Evolutionary conservation across 1,140 invertebrate genomes (phyloP).

Genomic region (Drosophila arizonae): DNA sequence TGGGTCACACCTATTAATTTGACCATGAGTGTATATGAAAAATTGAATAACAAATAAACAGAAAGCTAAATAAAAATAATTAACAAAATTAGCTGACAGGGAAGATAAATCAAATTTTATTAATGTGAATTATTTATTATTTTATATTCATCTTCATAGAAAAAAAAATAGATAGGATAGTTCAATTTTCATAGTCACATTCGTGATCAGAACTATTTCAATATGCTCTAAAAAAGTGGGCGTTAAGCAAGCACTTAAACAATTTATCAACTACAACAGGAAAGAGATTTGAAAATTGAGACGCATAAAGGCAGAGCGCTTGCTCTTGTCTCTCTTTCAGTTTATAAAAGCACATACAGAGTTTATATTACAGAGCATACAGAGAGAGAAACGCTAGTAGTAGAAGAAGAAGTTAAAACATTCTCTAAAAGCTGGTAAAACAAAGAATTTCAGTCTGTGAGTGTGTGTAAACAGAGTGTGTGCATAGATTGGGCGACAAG

Average conservation of each 20-base stretch:
- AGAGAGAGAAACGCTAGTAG: not conserved
- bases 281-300: slow-evolving; percentile 1
- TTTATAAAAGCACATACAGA: not conserved
- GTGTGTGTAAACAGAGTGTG: not conserved
- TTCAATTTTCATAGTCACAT: too few relatives aligned
- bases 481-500: not conserved
- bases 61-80: too few relatives aligned
- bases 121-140: too few relatives aligned
- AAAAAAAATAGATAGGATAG: too few relatives aligned
- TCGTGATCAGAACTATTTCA: too few relatives aligned
- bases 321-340: too few relatives aligned
- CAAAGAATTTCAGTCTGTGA: slow-evolving; percentile 1
- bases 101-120: too few relatives aligned
- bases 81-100: too few relatives aligned
- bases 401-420: not conserved
- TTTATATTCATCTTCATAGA: too few relatives aligned
- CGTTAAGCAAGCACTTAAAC: slow-evolving; percentile 2
- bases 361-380: slow-evolving; percentile 1
- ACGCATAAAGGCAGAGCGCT: not conserved
- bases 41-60: too few relatives aligned
- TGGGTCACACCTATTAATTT: too few relatives aligned
- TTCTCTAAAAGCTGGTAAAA: slow-evolving; percentile 14
- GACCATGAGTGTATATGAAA: too few relatives aligned
- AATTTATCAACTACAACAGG: not conserved
- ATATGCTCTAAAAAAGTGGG: not conserved